Base-by-base conservation (phyloP, 2,888 invertebrate genomes). In the Nycteola revayana region DNA sequence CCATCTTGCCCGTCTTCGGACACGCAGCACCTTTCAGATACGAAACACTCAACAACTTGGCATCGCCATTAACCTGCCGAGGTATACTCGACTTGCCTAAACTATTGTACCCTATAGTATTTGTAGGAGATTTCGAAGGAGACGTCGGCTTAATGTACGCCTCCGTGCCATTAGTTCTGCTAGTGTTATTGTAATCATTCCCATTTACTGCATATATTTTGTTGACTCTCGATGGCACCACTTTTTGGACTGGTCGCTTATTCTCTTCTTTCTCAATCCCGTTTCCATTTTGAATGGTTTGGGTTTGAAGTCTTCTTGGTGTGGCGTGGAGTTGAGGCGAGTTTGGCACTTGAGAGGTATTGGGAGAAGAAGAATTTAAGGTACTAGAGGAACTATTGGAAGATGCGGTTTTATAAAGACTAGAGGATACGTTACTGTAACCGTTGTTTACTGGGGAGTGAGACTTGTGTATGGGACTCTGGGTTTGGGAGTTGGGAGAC, bases 161-260 rank as follows among this genome's bases (percentile, higher is more conserved):
- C 0, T 87, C 88, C 1, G 64, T 51, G 0, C 81, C 80, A 43
- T 85, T 84, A 0, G 76, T 63, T 1, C 80, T 65, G 9, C 45
- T 45, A n/a, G n/a, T n/a, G n/a, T n/a, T n/a, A 3, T 72, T 63
- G 24, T 75, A 83, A 2, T 83, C 81, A 39, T 85, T 81, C 32
- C 83, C 90, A 51, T 82, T 90, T 5, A 90, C 87, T 51, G 89
- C 75, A 59, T 91, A 91, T 43, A 83, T 77, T 60, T 86, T 83
- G 45, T 78, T 85, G 41, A 71, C 90, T 51, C 94, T 90, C n/a
- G 94, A 94, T 1, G 95, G 94, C 17, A 92, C 93, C 4, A 95
- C 95, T 80, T 95, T 95, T 70, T 94, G 94, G 10, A 95, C 92
- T 4, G 95, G 95, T 66, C 93, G 91, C 66, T 92, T 93, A 47